phyloP scores from a whole-genome alignment of 2,888 invertebrate species.

The Apotomis turbidana region DNA sequence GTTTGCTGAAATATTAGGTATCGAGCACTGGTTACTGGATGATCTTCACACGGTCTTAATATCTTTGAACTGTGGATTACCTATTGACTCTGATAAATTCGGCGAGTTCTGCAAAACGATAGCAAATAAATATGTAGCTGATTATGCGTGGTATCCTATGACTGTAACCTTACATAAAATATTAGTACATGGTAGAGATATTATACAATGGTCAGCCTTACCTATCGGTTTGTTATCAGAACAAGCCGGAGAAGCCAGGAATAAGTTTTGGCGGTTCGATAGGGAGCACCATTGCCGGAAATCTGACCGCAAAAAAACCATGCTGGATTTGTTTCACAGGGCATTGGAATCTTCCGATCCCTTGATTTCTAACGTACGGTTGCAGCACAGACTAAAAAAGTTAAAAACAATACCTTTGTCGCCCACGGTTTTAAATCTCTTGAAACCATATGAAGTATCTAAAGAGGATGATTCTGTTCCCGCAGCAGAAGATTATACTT shows the following conservation, averaged over 20 bases:
- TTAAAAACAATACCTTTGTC: no score
- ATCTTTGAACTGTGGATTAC: background rate
- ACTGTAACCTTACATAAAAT: background rate
- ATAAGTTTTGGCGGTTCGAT: background rate
- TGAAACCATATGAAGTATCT: no score
- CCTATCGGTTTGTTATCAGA: no score
- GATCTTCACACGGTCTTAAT: background rate
- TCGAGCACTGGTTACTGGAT: background rate
- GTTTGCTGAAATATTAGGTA: constrained; percentile 8
- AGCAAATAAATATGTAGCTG: background rate
- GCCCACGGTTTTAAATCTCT: no score
- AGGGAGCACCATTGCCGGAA: constrained; percentile 20
- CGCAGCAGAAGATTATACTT: no score
- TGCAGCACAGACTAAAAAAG: no score
- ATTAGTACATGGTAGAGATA: background rate
- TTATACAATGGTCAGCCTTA: no score
- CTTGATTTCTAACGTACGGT: background rate
- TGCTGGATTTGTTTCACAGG: constrained; percentile 13
- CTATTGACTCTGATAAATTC: background rate
- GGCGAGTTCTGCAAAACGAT: background rate
- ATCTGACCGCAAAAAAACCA: background rate
- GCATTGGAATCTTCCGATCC: constrained; percentile 15
- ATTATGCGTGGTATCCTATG: background rate
- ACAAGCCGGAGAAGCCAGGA: no score
- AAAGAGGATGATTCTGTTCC: no score